Evolutionary conservation across 53 echinoderm and acorn worm genomes (phyloP).

Genomic region (Crossaster papposus): DNA sequence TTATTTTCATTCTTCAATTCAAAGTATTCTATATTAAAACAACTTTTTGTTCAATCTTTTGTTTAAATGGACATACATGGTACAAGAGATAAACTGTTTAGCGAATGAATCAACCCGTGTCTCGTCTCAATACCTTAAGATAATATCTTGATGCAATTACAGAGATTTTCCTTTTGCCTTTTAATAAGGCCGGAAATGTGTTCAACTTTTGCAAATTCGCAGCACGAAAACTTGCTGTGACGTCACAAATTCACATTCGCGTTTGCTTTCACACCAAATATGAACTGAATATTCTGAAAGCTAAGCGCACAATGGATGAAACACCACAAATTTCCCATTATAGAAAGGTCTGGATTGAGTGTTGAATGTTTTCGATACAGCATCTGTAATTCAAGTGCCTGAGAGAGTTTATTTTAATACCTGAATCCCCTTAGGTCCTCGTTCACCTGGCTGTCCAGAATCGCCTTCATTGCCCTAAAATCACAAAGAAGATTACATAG

Average conservation of each 20-base stretch:
- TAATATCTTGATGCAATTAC: too few relatives aligned
- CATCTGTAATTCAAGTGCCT: neutral
- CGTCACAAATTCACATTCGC: too few relatives aligned
- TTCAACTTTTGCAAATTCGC: too few relatives aligned
- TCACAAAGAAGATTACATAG: neutral
- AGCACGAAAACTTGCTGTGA: too few relatives aligned
- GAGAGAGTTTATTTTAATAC: neutral
- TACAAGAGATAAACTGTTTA: neutral
- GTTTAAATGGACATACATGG: neutral
- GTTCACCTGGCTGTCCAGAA: neutral
- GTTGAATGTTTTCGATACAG: neutral
- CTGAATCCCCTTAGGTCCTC: slow-evolving; percentile 7
- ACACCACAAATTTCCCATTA: too few relatives aligned
- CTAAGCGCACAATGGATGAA: too few relatives aligned
- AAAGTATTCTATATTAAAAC: neutral
- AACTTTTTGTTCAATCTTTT: neutral
- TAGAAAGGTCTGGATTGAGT: too few relatives aligned
- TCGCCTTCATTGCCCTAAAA: slow-evolving; percentile 6
- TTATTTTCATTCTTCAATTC: neutral
- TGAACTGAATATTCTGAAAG: too few relatives aligned
- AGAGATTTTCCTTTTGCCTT: too few relatives aligned
- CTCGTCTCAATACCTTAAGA: too few relatives aligned
- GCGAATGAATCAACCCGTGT: neutral
- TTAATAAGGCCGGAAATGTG: too few relatives aligned
- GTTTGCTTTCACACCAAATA: too few relatives aligned